These are phyloP conservation scores for Sylvia borin DNA, from an alignment of 2,797 vertebrate species.

Conservation along the genomic window DNA sequence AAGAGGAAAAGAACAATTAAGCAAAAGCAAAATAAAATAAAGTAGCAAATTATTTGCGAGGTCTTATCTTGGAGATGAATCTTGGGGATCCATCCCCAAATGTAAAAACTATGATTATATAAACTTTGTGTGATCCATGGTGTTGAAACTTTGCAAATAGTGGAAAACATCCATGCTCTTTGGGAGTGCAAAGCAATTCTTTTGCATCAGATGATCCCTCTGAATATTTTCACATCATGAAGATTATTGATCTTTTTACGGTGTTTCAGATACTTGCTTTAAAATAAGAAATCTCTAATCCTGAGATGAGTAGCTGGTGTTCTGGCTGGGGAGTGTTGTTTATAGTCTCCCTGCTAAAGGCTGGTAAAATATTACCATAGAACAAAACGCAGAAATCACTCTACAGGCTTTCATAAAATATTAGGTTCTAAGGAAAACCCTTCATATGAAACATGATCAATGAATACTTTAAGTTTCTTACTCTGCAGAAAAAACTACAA, in stretches of 20 bases:
- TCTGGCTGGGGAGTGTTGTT: background rate
- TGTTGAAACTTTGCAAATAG: background rate
- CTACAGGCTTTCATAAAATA: background rate
- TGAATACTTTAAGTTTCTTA: background rate
- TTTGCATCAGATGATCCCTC: background rate
- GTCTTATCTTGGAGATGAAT: background rate
- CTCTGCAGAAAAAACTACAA: background rate
- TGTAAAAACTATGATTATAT: background rate
- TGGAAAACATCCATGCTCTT: background rate
- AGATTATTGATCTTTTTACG: background rate
- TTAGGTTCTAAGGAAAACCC: background rate
- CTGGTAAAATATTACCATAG: background rate
- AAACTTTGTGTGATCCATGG: fast-evolving
- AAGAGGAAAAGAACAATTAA: background rate
- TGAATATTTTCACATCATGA: background rate
- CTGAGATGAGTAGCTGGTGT: background rate
- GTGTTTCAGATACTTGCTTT: background rate
- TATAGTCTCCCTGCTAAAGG: background rate
- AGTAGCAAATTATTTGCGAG: background rate
- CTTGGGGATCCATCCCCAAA: background rate
- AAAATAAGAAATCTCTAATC: background rate
- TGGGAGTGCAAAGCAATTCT: background rate
- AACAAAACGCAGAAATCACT: background rate
- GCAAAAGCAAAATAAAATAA: background rate
- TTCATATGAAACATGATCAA: background rate